Base-by-base conservation (phyloP, 2,797 vertebrate species). In the Ataeniobius toweri region DNA sequence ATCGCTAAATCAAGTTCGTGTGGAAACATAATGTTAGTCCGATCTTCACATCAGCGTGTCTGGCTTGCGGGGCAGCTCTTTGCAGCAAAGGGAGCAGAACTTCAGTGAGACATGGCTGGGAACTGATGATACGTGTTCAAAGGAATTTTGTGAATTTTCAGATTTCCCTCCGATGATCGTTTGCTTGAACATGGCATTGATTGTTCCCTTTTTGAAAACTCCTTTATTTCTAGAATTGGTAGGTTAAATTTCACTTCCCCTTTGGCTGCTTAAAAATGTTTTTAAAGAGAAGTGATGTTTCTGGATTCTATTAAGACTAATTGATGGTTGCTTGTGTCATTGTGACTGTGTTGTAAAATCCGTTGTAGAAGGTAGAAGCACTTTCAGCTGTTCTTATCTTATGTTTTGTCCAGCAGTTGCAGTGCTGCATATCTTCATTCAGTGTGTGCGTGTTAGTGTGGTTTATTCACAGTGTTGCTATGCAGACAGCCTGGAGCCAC, bases 401-500 rank as follows among this genome's bases (percentile, higher is more conserved):
- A 26, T 78, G 75, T 70, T 83, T 2, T 71, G 80, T 77, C 39
- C 75, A 83, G 86, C 83, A 77, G 83, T 83, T 85, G 85, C 70
- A 53, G 71, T 72, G 65, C 76, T 80, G 85, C 79, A 48, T 39
- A 61, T 74, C 61, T 72, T 75, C 73, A 71, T 55, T 72, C 51
- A 61, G 85, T 82, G 85, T 81, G 88, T 89, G 90, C 77, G 83
- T 86, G 63, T 83, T 69, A 73, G 85, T 88, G 88, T 79, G 89
- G 82, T 89, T 92, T 93, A 93, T 92, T 93, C 90, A 90, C 86
- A 89, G 88, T 76, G 81, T 89, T 89, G 92, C 89, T 90, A 91
- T 93, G 92, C 89, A 93, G 93, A 94, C 92, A 86, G 89, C 75
- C 74, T 91, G 91, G 92, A 93, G 90, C 92, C 92, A 85, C 44